Conservation (phyloP, 2,113 vertebrate genomes). For the Cyanoramphus novaezelandiae region DNA sequence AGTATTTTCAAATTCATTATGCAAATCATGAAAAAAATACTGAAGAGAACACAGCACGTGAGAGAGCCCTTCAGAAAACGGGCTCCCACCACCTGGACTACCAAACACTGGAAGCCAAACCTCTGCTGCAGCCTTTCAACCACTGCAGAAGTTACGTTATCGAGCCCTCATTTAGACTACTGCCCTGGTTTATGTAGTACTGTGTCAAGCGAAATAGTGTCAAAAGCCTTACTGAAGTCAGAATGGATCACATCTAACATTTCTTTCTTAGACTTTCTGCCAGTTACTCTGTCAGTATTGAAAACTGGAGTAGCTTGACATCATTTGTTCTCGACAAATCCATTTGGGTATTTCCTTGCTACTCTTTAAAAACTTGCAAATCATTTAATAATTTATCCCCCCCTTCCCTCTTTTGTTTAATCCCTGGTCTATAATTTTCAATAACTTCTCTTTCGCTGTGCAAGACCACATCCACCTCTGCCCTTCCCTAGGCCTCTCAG, state of each 20-base stretch:
- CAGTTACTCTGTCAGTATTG: neutral
- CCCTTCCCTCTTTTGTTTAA: neutral
- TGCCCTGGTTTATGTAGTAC: neutral
- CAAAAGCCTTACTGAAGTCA: conserved; percentile 43
- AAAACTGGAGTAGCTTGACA: neutral
- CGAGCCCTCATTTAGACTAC: neutral
- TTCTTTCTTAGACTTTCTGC: neutral
- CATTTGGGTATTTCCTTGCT: neutral
- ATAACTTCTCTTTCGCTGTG: neutral
- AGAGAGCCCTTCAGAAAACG: neutral
- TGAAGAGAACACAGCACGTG: neutral
- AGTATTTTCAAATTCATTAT: neutral
- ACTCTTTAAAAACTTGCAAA: neutral
- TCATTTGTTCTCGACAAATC: conserved; percentile 1
- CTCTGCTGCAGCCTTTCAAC: neutral
- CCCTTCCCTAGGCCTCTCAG: neutral
- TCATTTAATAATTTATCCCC: neutral
- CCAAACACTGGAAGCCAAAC: neutral
- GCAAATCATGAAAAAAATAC: neutral
- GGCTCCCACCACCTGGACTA: neutral
- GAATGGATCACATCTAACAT: neutral
- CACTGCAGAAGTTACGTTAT: neutral
- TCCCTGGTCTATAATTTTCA: neutral
- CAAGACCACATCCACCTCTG: neutral
- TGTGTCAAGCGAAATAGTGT: conserved; percentile 40